Conservation (phyloP, 2,888 invertebrate genomes). For the Drosophila incognita region DNA sequence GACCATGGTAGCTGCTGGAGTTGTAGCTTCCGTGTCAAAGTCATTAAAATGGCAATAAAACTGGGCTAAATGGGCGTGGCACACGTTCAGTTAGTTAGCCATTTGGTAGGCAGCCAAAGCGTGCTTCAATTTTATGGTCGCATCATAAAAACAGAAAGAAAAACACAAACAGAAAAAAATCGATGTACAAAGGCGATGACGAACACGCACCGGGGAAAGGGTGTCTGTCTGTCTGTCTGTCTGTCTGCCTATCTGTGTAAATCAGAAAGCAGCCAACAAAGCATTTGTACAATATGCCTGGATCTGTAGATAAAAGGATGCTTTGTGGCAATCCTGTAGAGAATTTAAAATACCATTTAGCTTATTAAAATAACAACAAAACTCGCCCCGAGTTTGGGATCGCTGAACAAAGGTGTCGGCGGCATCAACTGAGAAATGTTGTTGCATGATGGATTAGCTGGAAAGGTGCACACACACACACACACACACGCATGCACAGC, state of each 20-base stretch:
- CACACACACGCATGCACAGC: background rate
- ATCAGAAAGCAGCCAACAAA: background rate
- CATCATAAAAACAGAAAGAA: conserved; percentile 6
- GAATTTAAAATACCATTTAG: background rate
- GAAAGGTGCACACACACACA: background rate
- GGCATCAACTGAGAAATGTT: conserved; percentile 1
- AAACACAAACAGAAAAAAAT: background rate
- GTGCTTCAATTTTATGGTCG: conserved; percentile 44
- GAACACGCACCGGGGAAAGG: conserved; percentile 1
- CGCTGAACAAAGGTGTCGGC: conserved; percentile 2
- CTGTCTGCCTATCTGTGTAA: background rate
- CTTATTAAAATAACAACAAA: conserved; percentile 5
- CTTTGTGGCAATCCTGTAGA: conserved; percentile 9
- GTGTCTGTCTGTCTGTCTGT: background rate
- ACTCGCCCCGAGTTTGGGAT: background rate
- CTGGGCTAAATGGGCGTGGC: conserved; percentile 45
- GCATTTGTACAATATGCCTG: background rate
- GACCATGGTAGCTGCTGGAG: conserved; percentile 1
- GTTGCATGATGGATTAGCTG: conserved; percentile 28
- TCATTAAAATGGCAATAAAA: conserved; percentile 38
- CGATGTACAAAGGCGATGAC: background rate
- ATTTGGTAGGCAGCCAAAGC: conserved; percentile 11
- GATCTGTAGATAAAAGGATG: conserved; percentile 11
- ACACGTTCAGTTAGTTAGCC: conserved; percentile 13
- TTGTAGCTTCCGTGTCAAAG: conserved; percentile 35